These are phyloP conservation scores for Trematomus bernacchii DNA, from an alignment of 2,797 vertebrate genomes.

Conservation along the genomic window DNA sequence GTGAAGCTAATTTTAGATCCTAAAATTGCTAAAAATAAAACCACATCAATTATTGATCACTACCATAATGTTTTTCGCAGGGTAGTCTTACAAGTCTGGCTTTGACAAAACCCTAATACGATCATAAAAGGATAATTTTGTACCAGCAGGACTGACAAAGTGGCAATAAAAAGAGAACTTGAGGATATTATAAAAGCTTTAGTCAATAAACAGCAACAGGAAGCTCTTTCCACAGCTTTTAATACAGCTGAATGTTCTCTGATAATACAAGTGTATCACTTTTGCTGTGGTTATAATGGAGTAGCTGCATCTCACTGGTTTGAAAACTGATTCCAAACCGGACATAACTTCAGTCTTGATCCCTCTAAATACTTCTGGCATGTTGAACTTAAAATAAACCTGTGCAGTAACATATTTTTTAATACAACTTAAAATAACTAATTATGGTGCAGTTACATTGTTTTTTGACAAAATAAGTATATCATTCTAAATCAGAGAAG, in stretches of 20 bases:
- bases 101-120: slow-evolving; percentile 39
- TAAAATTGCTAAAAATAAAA: not conserved
- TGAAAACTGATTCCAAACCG: slow-evolving; percentile 4
- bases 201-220: slow-evolving; percentile 43
- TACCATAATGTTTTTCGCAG: slow-evolving; percentile 30
- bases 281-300: not conserved
- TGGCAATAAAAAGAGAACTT: slow-evolving; percentile 59
- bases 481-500: slow-evolving; percentile 1
- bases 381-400: not conserved
- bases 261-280: slow-evolving; percentile 25
- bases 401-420: not conserved
- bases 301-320: slow-evolving; percentile 13
- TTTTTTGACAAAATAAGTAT: slow-evolving; percentile 15
- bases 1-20: slow-evolving; percentile 4
- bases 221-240: slow-evolving; percentile 45
- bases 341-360: not conserved
- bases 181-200: slow-evolving; percentile 31
- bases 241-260: slow-evolving; percentile 18
- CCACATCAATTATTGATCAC: slow-evolving; percentile 31
- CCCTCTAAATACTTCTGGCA: not conserved
- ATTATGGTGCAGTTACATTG: slow-evolving; percentile 1
- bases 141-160: slow-evolving; percentile 32
- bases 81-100: slow-evolving; percentile 26
- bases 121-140: slow-evolving; percentile 48
- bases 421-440: slow-evolving; percentile 18